Conservation (phyloP, 2,888 invertebrate species). For the Parnassius apollo region DNA sequence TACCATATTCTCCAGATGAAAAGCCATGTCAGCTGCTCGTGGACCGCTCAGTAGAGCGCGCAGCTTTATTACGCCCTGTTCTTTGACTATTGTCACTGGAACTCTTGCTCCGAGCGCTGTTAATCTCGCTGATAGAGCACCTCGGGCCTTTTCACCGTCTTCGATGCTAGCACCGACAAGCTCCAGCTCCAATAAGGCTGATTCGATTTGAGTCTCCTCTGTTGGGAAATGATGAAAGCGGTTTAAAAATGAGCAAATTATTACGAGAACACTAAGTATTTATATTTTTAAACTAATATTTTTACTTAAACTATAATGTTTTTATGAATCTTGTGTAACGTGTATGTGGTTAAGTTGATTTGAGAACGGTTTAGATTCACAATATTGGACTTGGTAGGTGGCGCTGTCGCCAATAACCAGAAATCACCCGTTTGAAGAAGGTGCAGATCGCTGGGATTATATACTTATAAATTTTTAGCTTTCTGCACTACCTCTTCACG, state of each 20-base stretch:
- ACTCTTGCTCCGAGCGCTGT: constrained; percentile 57
- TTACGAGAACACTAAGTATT: too few species aligned
- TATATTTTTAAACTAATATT: too few species aligned
- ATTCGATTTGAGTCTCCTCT: constrained; percentile 87
- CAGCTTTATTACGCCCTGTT: constrained; percentile 72
- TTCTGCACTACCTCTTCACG: too few species aligned
- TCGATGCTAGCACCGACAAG: constrained; percentile 83
- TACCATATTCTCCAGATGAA: constrained; percentile 89
- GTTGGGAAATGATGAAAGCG: constrained; percentile 34
- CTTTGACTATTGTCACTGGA: constrained; percentile 59
- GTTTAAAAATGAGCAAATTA: too few species aligned
- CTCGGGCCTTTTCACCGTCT: constrained; percentile 73
- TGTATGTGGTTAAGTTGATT: too few species aligned
- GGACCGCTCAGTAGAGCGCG: constrained; percentile 85
- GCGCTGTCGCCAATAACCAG: too few species aligned
- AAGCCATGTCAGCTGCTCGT: constrained; percentile 89
- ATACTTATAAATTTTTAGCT: not conserved
- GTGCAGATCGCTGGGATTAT: too few species aligned
- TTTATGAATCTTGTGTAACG: too few species aligned
- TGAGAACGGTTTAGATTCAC: too few species aligned
- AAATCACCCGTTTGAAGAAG: too few species aligned
- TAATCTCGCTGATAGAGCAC: constrained; percentile 55
- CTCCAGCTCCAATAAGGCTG: constrained; percentile 88
- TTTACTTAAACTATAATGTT: too few species aligned
- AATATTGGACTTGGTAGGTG: too few species aligned